Base-by-base conservation (phyloP, 2,113 vertebrate genomes). In the Platysternon megacephalum region DNA sequence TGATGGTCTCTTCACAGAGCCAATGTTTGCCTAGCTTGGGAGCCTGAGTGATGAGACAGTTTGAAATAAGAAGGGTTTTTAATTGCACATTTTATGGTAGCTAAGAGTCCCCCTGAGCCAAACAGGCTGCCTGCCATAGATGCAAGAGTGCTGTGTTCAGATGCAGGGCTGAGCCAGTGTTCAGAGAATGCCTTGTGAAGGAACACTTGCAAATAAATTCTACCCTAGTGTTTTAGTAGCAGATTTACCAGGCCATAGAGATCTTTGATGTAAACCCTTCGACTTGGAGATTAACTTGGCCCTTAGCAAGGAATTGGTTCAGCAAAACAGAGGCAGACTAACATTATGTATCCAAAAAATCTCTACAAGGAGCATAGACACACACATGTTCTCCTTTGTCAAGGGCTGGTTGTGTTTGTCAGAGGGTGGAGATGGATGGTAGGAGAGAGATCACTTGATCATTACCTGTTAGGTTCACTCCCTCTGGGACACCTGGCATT, bases 61-160 rank as follows among this genome's bases (percentile, higher is more conserved):
- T 85, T 90, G 65, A 81, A 85, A 92, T 52, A 91, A 94, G 61
- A 83, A 91, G 82, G 90, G 83, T 72, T 89, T 88, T 84, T 97
- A 97, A 98, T 95, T 96, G 90, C 89, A 93, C 90, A 65, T 97
- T 95, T 96, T 95, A 84, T 91, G 92, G 55, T 80, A 86, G 78
- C 94, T 91, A 83, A 96, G 94, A 83, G 93, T 82, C 93, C 96
- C 92, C 91, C 28, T 79, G 95, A 97, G 96, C 88, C 91, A 53
- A 58, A 48, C 49, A 56, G 80, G 22, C 72, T 90, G 92, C 84
- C 89, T 87, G 49, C 28, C 12, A 6, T 85, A 65, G 0, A 8
- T 88, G 82, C 72, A 93, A 53, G 55, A 22, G 29, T 89, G 82
- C 32, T 82, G 12, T 48, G 55, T 74, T 52, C 61, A 16, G 22